These are phyloP conservation scores for Serranus cabrilla DNA, from an alignment of 2,797 vertebrate species.

Conservation along the genomic window DNA sequence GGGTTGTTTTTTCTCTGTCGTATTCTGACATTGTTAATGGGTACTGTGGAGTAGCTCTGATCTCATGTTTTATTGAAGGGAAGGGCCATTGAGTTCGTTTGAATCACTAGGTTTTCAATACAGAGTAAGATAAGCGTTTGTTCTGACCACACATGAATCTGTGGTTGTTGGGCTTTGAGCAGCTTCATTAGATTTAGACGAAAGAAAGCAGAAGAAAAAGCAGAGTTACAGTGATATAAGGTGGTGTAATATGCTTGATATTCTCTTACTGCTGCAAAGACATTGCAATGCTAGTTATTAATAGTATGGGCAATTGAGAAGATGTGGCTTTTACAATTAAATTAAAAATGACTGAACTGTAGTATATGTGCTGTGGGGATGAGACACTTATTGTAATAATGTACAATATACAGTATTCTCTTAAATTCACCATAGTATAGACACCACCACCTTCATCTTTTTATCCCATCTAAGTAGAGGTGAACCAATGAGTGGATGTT, in stretches of 20 bases:
- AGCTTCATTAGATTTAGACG: constrained; percentile 22
- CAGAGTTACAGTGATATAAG: neutral
- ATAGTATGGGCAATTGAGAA: neutral
- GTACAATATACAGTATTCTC: neutral
- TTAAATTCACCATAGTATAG: neutral
- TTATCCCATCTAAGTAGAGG: neutral
- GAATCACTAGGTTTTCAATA: constrained; percentile 33
- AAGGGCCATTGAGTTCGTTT: constrained; percentile 46
- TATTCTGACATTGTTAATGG: constrained; percentile 47
- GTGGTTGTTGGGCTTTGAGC: constrained; percentile 9
- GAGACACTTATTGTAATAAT: neutral
- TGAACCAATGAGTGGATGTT: neutral
- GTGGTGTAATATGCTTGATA: constrained; percentile 5
- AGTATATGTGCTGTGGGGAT: neutral
- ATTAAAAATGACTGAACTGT: constrained; percentile 2
- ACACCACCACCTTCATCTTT: neutral
- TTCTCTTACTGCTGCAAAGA: constrained; percentile 17
- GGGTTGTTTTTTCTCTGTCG: constrained; percentile 38
- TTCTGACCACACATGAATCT: constrained; percentile 5
- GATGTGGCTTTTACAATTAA: constrained; percentile 1
- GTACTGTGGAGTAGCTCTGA: constrained; percentile 37
- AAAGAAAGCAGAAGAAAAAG: neutral
- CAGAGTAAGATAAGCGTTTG: constrained; percentile 20
- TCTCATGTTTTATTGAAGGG: constrained; percentile 57
- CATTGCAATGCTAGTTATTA: neutral